Percentiles rank a stretch among this genome's conserved stretches.
phyloP scores from a whole-genome alignment of 2,113 vertebrate species.

The Crotalus helleri region DNA sequence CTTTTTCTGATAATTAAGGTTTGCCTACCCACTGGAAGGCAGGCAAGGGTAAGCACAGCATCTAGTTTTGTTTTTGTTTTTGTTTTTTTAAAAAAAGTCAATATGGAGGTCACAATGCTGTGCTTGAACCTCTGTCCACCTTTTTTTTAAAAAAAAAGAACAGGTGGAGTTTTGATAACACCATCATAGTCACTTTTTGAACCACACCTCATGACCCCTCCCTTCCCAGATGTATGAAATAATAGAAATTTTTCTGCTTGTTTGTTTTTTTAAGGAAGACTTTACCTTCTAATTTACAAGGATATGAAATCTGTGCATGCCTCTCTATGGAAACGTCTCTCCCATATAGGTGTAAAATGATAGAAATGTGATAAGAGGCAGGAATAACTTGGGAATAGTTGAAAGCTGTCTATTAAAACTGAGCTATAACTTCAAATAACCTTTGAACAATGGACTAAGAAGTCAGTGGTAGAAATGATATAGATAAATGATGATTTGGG shows the following conservation, averaged over 20 bases:
- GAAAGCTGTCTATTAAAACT: not conserved
- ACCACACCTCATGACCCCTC: not conserved
- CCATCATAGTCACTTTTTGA: not conserved
- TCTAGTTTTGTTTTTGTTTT: too few relatives aligned
- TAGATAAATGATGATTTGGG: not conserved
- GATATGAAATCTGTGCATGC: not conserved
- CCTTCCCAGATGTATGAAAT: not conserved
- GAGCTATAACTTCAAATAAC: not conserved
- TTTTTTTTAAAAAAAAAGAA: not conserved
- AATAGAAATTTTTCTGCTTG: not conserved
- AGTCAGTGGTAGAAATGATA: not conserved
- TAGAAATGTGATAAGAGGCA: not conserved
- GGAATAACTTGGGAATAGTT: not conserved
- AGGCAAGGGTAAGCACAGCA: not conserved
- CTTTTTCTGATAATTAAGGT: not conserved
- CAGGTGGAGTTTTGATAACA: not conserved
- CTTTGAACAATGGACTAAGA: not conserved
- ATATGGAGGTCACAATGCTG: not conserved
- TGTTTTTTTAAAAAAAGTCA: not conserved
- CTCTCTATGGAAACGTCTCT: not conserved
- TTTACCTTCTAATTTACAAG: not conserved
- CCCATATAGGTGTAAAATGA: not conserved
- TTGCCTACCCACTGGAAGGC: not conserved
- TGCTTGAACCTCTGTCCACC: not conserved
- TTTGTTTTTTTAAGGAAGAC: not conserved